These are phyloP conservation scores for Tinea semifulvella DNA, from an alignment of 2,888 invertebrate genomes.

Conservation along the genomic window DNA sequence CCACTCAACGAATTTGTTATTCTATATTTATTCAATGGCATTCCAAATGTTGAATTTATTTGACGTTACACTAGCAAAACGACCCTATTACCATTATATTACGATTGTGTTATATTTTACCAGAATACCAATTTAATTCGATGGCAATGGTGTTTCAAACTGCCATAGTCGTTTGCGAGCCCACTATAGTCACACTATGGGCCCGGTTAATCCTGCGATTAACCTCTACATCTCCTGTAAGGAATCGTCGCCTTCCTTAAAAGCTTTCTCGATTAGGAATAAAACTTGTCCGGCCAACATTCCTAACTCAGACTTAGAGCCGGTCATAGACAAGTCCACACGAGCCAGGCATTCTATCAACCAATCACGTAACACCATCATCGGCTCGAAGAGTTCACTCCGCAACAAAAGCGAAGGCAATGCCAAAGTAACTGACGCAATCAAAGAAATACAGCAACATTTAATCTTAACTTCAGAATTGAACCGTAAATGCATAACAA, in stretches of 20 bases:
- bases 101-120: too few relatives aligned
- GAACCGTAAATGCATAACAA: constrained; percentile 72
- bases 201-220: not conserved
- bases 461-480: constrained; percentile 74
- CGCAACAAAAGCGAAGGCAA: constrained; percentile 66
- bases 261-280: constrained; percentile 57
- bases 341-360: constrained; percentile 65
- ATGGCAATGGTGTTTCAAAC: too few relatives aligned
- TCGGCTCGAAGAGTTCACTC: constrained; percentile 66
- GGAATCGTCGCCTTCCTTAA: constrained; percentile 29
- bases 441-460: constrained; percentile 70
- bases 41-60: too few relatives aligned
- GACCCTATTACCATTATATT: too few relatives aligned
- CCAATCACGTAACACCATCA: constrained; percentile 75
- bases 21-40: too few relatives aligned
- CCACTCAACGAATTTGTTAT: too few relatives aligned
- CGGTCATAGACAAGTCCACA: constrained; percentile 58
- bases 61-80: too few relatives aligned
- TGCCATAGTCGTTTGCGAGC: too few relatives aligned
- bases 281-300: constrained; percentile 70
- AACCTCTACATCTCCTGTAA: too few relatives aligned
- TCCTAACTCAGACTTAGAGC: constrained; percentile 71
- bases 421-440: constrained; percentile 71
- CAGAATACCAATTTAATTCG: too few relatives aligned
- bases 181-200: too few relatives aligned